A percentile compares a stretch with the other conserved stretches of the same genome.
phyloP scores from a whole-genome alignment of 2,888 invertebrate species.

The Drosophila koepferae region DNA sequence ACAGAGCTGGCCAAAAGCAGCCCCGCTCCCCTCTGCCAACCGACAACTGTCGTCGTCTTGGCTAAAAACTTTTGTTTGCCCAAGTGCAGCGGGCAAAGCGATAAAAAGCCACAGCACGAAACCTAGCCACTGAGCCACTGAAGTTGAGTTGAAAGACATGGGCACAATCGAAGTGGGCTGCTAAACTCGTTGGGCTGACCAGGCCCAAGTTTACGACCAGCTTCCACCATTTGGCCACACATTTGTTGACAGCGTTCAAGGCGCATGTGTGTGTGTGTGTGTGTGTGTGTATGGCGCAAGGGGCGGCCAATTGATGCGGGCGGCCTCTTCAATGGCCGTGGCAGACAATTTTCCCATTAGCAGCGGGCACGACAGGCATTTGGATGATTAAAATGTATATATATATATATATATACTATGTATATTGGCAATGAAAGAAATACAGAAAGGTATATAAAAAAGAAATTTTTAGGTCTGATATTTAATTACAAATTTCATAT shows the following conservation, averaged over 20 bases:
- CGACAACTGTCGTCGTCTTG: slow-evolving; percentile 18
- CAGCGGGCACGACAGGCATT: slow-evolving; percentile 26
- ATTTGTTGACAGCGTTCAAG: slow-evolving; percentile 45
- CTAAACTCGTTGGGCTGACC: slow-evolving; percentile 53
- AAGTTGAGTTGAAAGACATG: slow-evolving; percentile 12
- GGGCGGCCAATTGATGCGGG: slow-evolving; percentile 8
- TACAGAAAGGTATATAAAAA: neutral
- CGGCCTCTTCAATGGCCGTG: slow-evolving; percentile 9
- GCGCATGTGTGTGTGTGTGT: neutral
- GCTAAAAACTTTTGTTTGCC: slow-evolving; percentile 73
- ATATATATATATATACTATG: neutral
- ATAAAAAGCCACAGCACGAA: slow-evolving; percentile 63
- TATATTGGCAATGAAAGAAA: neutral
- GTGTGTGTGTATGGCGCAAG: neutral
- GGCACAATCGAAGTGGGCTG: slow-evolving; percentile 3
- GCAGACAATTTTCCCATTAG: slow-evolving; percentile 62
- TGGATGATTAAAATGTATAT: slow-evolving; percentile 36
- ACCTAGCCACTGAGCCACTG: slow-evolving; percentile 43
- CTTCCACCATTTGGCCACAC: slow-evolving; percentile 34
- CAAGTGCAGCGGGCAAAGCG: slow-evolving; percentile 74
- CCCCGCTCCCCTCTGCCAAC: neutral
- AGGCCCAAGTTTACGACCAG: slow-evolving; percentile 59
- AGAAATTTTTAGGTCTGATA: too few relatives aligned
- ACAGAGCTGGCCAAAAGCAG: slow-evolving; percentile 35
- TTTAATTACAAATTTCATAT: too few relatives aligned